A percentile compares a stretch with the other conserved stretches of the same genome.
These are phyloP conservation scores for Brachymystax lenok DNA, from an alignment of 2,797 vertebrate species.

Conservation along the genomic window DNA sequence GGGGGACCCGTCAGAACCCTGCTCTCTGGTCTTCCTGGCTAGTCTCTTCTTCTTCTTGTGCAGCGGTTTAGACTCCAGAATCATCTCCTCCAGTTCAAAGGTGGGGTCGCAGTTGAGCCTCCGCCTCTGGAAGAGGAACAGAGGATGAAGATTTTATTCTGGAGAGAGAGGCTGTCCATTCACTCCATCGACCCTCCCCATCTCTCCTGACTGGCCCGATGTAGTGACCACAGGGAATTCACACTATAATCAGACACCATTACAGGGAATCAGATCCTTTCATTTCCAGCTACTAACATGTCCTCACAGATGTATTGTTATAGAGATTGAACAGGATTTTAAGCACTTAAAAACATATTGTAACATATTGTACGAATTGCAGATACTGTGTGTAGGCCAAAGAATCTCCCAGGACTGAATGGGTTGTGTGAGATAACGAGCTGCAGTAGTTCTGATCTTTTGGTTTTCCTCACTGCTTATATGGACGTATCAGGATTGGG, in stretches of 20 bases:
- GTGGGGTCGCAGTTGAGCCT: slow-evolving; percentile 94
- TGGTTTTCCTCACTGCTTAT: no score
- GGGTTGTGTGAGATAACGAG: no score
- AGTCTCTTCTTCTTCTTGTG: slow-evolving; percentile 98
- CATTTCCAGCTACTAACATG: not conserved
- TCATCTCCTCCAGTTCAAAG: slow-evolving; percentile 99
- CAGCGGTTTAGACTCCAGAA: slow-evolving; percentile 95
- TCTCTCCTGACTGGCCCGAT: not conserved
- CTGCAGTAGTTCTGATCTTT: no score
- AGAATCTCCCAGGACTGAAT: no score
- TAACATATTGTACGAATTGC: no score
- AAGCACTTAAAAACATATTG: no score
- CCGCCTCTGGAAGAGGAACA: slow-evolving; percentile 77
- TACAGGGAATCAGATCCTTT: not conserved
- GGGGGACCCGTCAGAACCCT: slow-evolving; percentile 79
- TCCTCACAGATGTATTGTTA: not conserved
- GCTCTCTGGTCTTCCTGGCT: slow-evolving; percentile 87
- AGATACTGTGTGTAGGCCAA: no score
- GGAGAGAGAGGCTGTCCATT: slow-evolving; percentile 49
- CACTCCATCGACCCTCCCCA: not conserved
- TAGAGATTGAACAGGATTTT: no score
- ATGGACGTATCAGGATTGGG: no score
- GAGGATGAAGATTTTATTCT: not conserved
- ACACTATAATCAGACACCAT: not conserved
- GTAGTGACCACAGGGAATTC: not conserved